phyloP scores from a whole-genome alignment of 2,888 invertebrate species.

The Steinernema carpocapsae region DNA sequence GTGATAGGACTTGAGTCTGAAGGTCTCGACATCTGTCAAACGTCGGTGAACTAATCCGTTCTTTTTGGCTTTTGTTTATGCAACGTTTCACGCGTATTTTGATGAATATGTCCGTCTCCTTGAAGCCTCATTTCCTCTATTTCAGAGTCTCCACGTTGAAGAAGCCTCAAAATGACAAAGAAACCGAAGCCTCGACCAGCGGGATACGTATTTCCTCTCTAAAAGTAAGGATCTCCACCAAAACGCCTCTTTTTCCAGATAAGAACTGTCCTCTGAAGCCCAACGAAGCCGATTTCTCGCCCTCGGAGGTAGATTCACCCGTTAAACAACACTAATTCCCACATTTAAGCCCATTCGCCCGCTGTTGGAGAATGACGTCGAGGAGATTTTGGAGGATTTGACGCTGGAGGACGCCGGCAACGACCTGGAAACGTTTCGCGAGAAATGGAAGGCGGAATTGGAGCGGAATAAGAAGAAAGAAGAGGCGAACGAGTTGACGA shows the following conservation, averaged over 20 bases:
- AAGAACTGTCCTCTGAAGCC: no score
- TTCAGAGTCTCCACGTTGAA: constrained; percentile 8
- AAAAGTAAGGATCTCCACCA: not conserved
- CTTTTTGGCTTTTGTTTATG: no score
- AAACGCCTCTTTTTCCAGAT: no score
- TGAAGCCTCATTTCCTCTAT: no score
- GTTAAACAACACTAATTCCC: not conserved
- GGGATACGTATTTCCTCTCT: not conserved
- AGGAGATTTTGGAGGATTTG: not conserved
- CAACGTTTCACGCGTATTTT: no score
- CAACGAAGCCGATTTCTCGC: not conserved
- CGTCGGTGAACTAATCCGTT: no score
- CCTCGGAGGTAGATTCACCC: not conserved
- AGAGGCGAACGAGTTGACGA: no score
- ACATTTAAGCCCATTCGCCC: constrained; percentile 18
- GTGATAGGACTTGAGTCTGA: no score
- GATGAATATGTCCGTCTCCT: no score
- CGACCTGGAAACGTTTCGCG: constrained; percentile 7
- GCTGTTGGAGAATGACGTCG: constrained; percentile 3
- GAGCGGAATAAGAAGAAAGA: constrained; percentile 18
- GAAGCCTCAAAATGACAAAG: not conserved
- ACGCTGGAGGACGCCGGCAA: not conserved
- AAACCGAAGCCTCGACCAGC: not conserved
- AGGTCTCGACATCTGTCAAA: no score
- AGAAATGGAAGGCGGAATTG: not conserved